These are phyloP conservation scores for Lasioglossum leucozonium DNA, from an alignment of 2,888 invertebrate genomes.

Conservation along the genomic window DNA sequence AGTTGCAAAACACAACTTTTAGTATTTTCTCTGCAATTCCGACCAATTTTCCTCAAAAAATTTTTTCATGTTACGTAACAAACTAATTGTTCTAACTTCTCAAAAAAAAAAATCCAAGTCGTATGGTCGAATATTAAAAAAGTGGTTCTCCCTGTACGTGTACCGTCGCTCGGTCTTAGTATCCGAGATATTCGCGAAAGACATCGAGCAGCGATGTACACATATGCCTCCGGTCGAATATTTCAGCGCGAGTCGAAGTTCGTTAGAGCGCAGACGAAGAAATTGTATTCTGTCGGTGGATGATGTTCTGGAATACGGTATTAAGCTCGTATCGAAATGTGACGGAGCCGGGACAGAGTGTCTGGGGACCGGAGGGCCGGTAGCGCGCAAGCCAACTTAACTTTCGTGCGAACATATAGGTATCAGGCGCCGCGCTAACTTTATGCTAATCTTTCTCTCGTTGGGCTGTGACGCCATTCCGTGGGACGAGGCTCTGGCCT, in stretches of 20 bases:
- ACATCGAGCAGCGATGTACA: neutral
- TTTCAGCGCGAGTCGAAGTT: constrained; percentile 18
- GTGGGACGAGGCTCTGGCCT: neutral
- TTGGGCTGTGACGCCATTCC: constrained; percentile 57
- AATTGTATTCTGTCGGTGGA: constrained; percentile 53
- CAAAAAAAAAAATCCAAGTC: no score
- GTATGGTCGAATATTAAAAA: no score
- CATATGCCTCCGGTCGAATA: neutral
- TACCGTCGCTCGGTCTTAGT: neutral
- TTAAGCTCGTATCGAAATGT: constrained; percentile 66
- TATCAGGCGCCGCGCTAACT: constrained; percentile 67
- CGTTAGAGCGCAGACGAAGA: constrained; percentile 31
- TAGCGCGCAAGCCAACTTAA: constrained; percentile 66
- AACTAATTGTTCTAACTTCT: no score
- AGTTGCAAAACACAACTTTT: no score
- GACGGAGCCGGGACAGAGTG: constrained; percentile 64
- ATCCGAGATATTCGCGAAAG: neutral
- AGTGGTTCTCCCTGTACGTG: neutral
- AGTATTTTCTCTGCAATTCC: no score
- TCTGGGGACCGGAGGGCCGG: constrained; percentile 68
- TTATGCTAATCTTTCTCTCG: constrained; percentile 74
- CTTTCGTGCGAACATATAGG: constrained; percentile 63
- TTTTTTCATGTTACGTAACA: no score
- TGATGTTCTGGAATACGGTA: constrained; percentile 55
- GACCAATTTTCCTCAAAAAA: no score